Conservation (phyloP, 2,797 vertebrate species). For the Percopsis omiscomaycus region DNA sequence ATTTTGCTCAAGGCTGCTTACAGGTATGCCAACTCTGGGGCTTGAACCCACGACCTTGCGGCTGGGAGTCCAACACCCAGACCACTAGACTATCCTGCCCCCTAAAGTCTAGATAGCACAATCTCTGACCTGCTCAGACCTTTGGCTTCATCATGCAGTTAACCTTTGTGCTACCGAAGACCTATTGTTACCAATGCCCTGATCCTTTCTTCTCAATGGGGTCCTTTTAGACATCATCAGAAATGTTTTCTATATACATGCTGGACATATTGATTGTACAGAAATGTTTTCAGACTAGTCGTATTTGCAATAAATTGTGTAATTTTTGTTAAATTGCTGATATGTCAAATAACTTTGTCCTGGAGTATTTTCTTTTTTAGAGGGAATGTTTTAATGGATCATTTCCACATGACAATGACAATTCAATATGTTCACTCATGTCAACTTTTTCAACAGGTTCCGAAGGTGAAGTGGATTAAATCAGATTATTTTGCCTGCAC, state of each 20-base stretch:
- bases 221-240: neutral
- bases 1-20: too few relatives aligned
- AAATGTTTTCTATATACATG: neutral
- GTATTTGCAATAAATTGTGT: neutral
- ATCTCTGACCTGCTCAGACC: slow-evolving; percentile 10
- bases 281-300: neutral
- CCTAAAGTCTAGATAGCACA: neutral
- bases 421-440: slow-evolving; percentile 71
- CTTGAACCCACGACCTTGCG: too few relatives aligned
- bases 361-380: slow-evolving; percentile 51
- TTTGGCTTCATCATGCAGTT: slow-evolving; percentile 6
- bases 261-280: neutral
- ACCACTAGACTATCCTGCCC: too few relatives aligned
- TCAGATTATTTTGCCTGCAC: slow-evolving; percentile 50
- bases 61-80: too few relatives aligned
- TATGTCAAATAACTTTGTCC: slow-evolving; percentile 23
- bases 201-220: neutral
- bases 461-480: slow-evolving; percentile 62
- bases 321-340: too few relatives aligned
- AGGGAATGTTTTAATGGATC: slow-evolving; percentile 86
- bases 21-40: too few relatives aligned
- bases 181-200: neutral
- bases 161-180: slow-evolving; percentile 29
- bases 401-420: slow-evolving; percentile 80
- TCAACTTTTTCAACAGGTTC: slow-evolving; percentile 68